These are phyloP conservation scores for Podarcis muralis DNA, from an alignment of 2,113 vertebrate species.

Conservation along the genomic window DNA sequence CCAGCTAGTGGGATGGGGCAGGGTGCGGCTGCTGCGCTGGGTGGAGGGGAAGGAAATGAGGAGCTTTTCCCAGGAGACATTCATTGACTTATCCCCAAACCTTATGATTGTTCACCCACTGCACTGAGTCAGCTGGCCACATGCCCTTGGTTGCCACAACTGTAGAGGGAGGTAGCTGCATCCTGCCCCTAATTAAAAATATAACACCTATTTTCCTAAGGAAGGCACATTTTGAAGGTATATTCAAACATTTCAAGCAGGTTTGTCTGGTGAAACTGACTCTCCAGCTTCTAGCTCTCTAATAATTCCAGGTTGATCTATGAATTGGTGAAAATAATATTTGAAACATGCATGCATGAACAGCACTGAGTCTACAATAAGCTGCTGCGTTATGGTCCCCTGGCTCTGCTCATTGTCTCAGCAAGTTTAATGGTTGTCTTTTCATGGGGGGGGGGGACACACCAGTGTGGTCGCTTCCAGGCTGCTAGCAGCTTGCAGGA, in stretches of 20 bases:
- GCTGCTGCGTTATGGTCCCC: not conserved
- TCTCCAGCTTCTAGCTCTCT: not conserved
- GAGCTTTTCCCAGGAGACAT: conserved; percentile 51
- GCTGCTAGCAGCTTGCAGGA: no score
- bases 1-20: conserved; percentile 47
- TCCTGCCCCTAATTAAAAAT: not conserved
- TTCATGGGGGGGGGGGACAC: no score
- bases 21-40: conserved; percentile 44
- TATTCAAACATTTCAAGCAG: not conserved
- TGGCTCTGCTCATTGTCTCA: not conserved
- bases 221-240: not conserved
- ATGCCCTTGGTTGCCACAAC: not conserved
- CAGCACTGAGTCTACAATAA: no score
- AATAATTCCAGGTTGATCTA: not conserved
- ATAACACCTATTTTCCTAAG: not conserved
- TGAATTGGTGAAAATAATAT: not conserved
- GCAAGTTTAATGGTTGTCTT: not conserved
- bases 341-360: not conserved
- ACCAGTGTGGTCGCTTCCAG: not conserved
- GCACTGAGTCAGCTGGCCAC: not conserved
- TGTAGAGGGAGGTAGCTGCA: not conserved
- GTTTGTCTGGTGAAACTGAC: not conserved
- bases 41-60: conserved; percentile 13
- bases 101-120: not conserved
- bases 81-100: conserved; percentile 29